Conservation (phyloP, 2,113 vertebrate genomes). For the Bos javanicus region DNA sequence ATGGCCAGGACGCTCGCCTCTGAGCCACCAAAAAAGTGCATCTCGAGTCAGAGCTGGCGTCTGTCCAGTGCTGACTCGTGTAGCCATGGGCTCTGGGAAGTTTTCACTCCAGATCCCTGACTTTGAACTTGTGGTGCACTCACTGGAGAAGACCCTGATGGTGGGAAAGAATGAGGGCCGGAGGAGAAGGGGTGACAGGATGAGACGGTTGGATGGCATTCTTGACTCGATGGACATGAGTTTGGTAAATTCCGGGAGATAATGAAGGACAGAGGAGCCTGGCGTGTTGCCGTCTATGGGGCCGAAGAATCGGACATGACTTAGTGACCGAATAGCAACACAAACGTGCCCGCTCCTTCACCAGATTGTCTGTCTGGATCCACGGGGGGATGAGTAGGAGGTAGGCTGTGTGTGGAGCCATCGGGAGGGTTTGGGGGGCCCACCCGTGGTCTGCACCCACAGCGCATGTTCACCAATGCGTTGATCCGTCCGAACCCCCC, state of each 20-base stretch:
- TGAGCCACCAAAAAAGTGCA: background rate
- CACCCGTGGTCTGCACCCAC: fast-evolving
- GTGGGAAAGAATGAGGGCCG: background rate
- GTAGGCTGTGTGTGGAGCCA: fast-evolving
- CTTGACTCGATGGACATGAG: fast-evolving
- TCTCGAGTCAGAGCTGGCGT: fast-evolving
- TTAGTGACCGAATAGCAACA: fast-evolving
- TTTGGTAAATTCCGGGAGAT: background rate
- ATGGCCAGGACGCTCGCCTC: fast-evolving
- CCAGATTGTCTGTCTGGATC: background rate
- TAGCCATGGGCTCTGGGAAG: fast-evolving
- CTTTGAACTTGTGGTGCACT: background rate
- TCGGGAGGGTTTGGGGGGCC: fast-evolving
- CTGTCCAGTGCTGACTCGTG: fast-evolving
- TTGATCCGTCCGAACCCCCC: fast-evolving
- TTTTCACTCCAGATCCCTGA: background rate
- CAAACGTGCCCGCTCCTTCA: background rate
- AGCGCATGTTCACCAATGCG: fast-evolving
- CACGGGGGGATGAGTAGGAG: fast-evolving
- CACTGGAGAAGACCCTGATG: background rate
- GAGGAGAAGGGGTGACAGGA: background rate
- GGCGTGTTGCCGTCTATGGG: background rate
- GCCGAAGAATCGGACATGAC: background rate
- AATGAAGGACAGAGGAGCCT: background rate
- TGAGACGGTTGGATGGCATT: background rate